Conservation (phyloP, 2,113 vertebrate species). For the Garra rufa region DNA sequence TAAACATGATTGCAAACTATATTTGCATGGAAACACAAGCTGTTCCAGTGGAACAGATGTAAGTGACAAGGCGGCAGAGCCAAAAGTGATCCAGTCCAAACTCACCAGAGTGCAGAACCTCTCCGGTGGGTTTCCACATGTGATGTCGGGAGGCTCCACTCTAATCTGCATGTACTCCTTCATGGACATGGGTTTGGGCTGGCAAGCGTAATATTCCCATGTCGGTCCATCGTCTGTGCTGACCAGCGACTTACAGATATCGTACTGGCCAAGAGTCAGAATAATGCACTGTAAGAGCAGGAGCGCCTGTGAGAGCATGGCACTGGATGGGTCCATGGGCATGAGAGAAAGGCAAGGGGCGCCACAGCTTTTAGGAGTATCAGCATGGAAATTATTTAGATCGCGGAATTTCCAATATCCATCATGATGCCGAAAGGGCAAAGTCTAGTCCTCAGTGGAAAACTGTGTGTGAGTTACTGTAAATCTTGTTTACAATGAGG, state of each 20-base stretch:
- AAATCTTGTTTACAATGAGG: background rate
- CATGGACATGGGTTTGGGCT: slow-evolving; percentile 86
- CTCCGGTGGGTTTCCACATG: slow-evolving; percentile 92
- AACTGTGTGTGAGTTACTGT: background rate
- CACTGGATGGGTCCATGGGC: slow-evolving; percentile 54
- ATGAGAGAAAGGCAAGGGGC: slow-evolving; percentile 60
- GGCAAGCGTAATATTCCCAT: slow-evolving; percentile 91
- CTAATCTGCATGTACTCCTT: slow-evolving; percentile 91
- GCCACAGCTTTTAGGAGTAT: slow-evolving; percentile 63
- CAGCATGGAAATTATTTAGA: slow-evolving; percentile 72
- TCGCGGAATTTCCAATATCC: background rate
- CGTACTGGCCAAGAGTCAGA: slow-evolving; percentile 81
- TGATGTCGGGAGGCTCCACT: slow-evolving; percentile 91
- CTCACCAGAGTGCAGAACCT: slow-evolving; percentile 95
- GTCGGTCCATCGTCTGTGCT: slow-evolving; percentile 82
- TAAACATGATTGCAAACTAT: slow-evolving; percentile 10
- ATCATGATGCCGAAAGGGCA: background rate
- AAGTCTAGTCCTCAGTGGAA: background rate
- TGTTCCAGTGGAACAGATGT: background rate
- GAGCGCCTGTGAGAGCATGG: slow-evolving; percentile 79
- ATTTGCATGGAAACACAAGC: slow-evolving; percentile 7
- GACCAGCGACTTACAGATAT: slow-evolving; percentile 87
- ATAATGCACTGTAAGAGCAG: slow-evolving; percentile 76
- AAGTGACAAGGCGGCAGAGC: background rate
- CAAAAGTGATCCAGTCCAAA: slow-evolving; percentile 50